Percentiles rank a stretch among this genome's conserved stretches.
phyloP scores from a whole-genome alignment of 2,888 invertebrate species.

The Agriopis aurantiaria region DNA sequence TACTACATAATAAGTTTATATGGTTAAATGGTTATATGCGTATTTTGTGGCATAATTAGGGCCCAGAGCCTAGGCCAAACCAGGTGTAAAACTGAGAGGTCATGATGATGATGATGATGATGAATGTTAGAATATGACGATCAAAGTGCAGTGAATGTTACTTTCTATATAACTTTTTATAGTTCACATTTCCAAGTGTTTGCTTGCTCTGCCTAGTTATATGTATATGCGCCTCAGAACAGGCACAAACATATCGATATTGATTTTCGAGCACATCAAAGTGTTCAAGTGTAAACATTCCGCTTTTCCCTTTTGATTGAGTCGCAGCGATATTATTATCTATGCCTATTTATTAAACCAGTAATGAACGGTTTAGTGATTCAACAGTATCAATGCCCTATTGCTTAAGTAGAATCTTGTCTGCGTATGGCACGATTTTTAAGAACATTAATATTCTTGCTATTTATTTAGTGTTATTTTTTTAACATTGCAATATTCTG shows the following conservation, averaged over 20 bases:
- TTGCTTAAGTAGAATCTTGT: too few relatives aligned
- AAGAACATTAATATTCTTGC: too few relatives aligned
- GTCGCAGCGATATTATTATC: neutral
- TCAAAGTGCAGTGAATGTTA: neutral
- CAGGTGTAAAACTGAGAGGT: too few relatives aligned
- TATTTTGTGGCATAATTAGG: too few relatives aligned
- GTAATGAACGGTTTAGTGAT: neutral
- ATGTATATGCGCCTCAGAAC: neutral
- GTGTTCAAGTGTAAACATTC: constrained; percentile 22
- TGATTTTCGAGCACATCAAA: constrained; percentile 29
- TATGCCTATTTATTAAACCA: neutral
- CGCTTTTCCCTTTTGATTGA: constrained; percentile 19
- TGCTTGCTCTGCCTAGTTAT: neutral
- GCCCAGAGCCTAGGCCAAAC: too few relatives aligned
- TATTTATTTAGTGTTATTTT: too few relatives aligned
- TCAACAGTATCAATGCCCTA: neutral
- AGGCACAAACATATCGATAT: constrained; percentile 22
- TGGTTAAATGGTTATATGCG: too few relatives aligned
- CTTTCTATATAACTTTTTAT: neutral
- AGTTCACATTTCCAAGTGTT: neutral
- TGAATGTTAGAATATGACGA: neutral
- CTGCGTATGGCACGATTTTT: too few relatives aligned
- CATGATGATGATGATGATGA: too few relatives aligned
- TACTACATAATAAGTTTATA: too few relatives aligned
- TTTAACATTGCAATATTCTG: too few relatives aligned